phyloP scores from a whole-genome alignment of 2,113 vertebrate genomes.

The Gavia stellata region DNA sequence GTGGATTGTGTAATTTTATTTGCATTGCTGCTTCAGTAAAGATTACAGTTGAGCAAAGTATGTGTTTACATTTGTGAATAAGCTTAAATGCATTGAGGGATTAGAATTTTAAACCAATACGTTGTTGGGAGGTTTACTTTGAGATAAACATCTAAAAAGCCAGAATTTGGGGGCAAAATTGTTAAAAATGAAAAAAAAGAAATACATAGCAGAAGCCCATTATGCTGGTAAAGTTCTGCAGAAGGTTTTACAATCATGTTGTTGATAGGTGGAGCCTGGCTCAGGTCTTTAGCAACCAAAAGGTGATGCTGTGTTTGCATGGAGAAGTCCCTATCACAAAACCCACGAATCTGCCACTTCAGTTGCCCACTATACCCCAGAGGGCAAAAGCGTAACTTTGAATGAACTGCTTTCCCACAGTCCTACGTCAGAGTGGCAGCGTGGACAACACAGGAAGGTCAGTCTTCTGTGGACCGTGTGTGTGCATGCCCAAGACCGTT shows the following conservation, averaged over 20 bases:
- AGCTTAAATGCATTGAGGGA: not conserved
- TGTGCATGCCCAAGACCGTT: fast-evolving
- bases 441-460: not conserved
- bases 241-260: not conserved
- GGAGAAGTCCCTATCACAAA: not conserved
- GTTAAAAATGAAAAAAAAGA: not conserved
- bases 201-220: not conserved
- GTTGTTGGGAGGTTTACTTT: not conserved
- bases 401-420: not conserved
- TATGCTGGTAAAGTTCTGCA: not conserved
- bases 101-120: not conserved
- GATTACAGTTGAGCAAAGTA: not conserved
- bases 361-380: not conserved
- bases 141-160: not conserved
- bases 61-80: not conserved
- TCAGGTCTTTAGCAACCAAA: not conserved
- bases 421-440: not conserved
- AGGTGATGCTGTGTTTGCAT: not conserved
- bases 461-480: not conserved
- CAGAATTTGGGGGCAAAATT: not conserved
- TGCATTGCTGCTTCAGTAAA: not conserved
- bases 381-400: not conserved
- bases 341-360: not conserved
- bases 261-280: not conserved
- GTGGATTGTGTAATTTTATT: not conserved